Evolutionary conservation across 2,113 vertebrate species (phyloP), one percentile per base, ranked within the genome.

Genomic region (Oplegnathus fasciatus): DNA sequence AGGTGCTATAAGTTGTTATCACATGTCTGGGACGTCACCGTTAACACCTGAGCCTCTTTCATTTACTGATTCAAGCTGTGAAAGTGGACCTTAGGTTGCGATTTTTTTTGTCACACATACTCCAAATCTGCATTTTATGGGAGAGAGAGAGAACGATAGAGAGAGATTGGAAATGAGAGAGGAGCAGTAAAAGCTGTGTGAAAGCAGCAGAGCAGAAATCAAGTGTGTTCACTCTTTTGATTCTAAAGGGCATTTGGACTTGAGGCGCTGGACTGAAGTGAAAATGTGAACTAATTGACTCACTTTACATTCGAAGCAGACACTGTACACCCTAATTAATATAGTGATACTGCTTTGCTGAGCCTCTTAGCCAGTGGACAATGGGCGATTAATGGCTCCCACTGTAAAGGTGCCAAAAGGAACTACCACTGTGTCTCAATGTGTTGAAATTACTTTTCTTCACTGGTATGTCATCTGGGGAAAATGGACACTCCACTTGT

Each of bases 361-460:
- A 88, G 88, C 81, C 64, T 84, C 82, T 82, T 80, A 90, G 81
- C 82, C 78, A 55, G 76, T 82, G 83, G 60, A 91, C 90, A 90
- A 89, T 84, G 73, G 52, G 18, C 71, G 44, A 86, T 90, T 86
- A 92, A 91, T 86, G 80, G 62, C 68, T 72, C 24, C 66, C 62
- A 67, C 83, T 86, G 80, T 90, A 76, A 71, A 81, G 73, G 66
- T 80, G 88, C 86, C 87, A 88, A 83, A 82, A 86, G 60, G 64
- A 89, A 72, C 73, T 72, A 67, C 52, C 14, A 57, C 46, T 75
- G 18, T 9, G 42, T 65, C 71, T 75, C 48, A 81, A 52, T 82
- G 67, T 85, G 78, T 18, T 80, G 80, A 76, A 73, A 86, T 68
- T 0, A 66, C 62, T 77, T 84, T 22, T 81, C 50, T 71, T 60